Percentiles rank a stretch among this genome's conserved stretches.
Conservation (phyloP, 2,113 vertebrate species). For the Urocolius indicus region DNA sequence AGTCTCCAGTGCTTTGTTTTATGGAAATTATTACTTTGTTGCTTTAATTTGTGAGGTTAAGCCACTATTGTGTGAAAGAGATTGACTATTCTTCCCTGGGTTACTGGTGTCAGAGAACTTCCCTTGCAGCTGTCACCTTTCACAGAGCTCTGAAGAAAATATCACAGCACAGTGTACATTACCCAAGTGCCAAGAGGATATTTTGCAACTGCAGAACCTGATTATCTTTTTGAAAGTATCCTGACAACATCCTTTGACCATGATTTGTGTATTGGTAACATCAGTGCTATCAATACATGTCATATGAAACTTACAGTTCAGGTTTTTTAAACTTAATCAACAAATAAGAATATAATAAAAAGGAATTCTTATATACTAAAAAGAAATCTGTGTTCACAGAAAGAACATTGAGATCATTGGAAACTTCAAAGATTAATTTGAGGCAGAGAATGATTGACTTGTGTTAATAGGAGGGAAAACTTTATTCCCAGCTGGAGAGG, state of each 20-base stretch:
- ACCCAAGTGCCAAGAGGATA: neutral
- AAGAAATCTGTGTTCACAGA: conserved; percentile 46
- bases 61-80: neutral
- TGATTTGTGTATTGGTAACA: neutral
- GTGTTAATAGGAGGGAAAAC: conserved; percentile 45
- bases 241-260: neutral
- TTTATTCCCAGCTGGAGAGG: conserved; percentile 72
- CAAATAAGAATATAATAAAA: conserved; percentile 5
- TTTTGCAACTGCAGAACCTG: neutral
- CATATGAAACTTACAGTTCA: neutral
- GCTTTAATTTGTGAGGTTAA: neutral
- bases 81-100: neutral
- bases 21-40: neutral
- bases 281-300: neutral
- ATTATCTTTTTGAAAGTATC: neutral
- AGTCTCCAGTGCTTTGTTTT: neutral
- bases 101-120: neutral
- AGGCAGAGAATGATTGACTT: conserved; percentile 69
- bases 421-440: conserved; percentile 60
- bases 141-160: neutral
- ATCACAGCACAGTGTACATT: neutral
- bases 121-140: neutral
- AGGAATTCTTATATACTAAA: neutral
- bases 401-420: conserved; percentile 39
- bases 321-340: conserved; percentile 5